A percentile compares a stretch with the other conserved stretches of the same genome.
phyloP scores from a whole-genome alignment of 2,113 vertebrate species.

The Patagioenas fasciata region DNA sequence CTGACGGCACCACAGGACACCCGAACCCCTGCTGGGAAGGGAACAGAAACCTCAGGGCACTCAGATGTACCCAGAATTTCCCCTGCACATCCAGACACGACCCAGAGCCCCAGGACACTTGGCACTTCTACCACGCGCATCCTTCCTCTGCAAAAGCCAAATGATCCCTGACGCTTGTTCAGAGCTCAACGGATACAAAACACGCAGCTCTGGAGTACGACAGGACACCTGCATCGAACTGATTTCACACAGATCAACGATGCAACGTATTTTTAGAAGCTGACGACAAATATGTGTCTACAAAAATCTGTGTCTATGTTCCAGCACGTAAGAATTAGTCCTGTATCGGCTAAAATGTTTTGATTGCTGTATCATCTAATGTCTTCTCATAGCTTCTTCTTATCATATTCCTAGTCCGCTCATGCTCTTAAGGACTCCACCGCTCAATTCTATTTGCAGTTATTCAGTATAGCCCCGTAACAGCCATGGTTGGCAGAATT shows the following conservation, averaged over 20 bases:
- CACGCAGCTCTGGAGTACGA: neutral
- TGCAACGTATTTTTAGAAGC: neutral
- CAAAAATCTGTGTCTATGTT: neutral
- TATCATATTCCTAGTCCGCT: neutral
- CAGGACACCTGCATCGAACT: neutral
- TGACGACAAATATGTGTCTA: rapidly evolving
- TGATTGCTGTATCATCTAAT: neutral
- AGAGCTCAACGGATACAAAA: neutral
- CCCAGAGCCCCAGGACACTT: neutral
- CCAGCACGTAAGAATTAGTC: neutral
- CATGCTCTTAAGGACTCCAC: neutral
- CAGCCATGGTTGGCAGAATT: neutral
- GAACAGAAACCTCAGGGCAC: neutral
- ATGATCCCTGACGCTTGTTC: too few species aligned
- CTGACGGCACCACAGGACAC: neutral
- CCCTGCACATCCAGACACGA: rapidly evolving
- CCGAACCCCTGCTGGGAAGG: neutral
- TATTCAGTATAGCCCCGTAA: neutral
- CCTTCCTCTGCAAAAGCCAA: neutral
- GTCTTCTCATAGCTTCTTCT: neutral
- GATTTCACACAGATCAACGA: neutral
- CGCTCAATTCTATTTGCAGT: neutral
- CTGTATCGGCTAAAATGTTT: neutral
- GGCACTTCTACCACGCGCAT: rapidly evolving
- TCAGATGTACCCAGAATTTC: rapidly evolving